Evolutionary conservation across 2,888 invertebrate genomes (phyloP).

Genomic region (Falcaria lacertinaria): DNA sequence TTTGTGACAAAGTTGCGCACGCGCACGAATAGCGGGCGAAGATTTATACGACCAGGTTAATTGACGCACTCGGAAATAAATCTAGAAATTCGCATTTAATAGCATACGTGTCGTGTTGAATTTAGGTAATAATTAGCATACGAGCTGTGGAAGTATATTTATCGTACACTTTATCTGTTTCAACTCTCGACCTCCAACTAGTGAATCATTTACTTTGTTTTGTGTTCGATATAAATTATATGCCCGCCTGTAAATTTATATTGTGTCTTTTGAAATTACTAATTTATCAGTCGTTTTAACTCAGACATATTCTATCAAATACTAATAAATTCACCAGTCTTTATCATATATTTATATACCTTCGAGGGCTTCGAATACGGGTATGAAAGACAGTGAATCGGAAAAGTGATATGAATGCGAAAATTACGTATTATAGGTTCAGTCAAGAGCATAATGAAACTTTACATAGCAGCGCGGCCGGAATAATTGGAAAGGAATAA

Average conservation of each 20-base stretch:
- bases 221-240: neutral
- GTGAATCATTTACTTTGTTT: neutral
- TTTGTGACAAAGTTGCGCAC: slow-evolving; percentile 29
- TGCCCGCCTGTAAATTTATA: neutral
- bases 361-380: too few relatives aligned
- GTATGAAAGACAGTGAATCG: too few relatives aligned
- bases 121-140: slow-evolving; percentile 44
- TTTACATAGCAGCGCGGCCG: too few relatives aligned
- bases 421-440: too few relatives aligned
- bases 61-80: slow-evolving; percentile 48
- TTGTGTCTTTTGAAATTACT: too few relatives aligned
- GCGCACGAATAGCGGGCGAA: slow-evolving; percentile 16
- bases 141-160: slow-evolving; percentile 3
- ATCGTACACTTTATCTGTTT: neutral
- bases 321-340: too few relatives aligned
- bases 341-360: too few relatives aligned
- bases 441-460: too few relatives aligned
- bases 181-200: neutral
- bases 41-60: slow-evolving; percentile 51
- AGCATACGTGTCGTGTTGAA: slow-evolving; percentile 33
- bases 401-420: too few relatives aligned
- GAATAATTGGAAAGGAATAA: too few relatives aligned
- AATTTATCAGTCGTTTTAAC: too few relatives aligned
- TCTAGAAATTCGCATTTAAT: slow-evolving; percentile 38
- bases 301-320: too few relatives aligned